phyloP scores from a whole-genome alignment of 2,113 vertebrate species.

The Esox niger region DNA sequence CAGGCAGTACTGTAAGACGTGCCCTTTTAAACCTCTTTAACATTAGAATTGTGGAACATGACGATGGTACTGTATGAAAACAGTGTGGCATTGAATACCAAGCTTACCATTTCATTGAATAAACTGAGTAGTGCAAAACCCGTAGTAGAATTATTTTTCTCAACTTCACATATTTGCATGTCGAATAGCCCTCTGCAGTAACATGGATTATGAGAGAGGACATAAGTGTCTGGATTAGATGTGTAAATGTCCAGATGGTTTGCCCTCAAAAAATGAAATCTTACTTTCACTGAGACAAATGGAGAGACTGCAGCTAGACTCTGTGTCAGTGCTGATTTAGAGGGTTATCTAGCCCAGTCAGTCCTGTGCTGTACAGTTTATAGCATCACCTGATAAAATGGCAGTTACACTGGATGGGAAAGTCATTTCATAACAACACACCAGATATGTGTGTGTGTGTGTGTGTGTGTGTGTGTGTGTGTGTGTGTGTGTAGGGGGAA shows the following conservation, averaged over 20 bases:
- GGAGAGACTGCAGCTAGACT: constrained; percentile 22
- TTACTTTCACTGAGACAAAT: constrained; percentile 40
- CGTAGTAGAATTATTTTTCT: background rate
- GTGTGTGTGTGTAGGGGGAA: no score
- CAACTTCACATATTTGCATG: background rate
- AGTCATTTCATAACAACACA: constrained; percentile 47
- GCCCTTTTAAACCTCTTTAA: constrained; percentile 25
- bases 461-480: no score
- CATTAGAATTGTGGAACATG: background rate
- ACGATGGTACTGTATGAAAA: background rate
- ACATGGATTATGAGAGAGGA: background rate
- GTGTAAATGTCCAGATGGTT: constrained; percentile 33
- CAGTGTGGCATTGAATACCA: background rate
- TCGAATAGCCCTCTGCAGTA: background rate
- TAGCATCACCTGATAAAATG: constrained; percentile 29
- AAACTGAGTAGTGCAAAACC: background rate
- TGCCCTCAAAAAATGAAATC: constrained; percentile 27
- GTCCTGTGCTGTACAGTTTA: constrained; percentile 40
- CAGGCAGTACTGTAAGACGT: constrained; percentile 36
- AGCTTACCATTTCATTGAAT: background rate
- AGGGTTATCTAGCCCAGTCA: constrained; percentile 34
- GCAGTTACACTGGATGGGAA: constrained; percentile 39
- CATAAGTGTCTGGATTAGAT: constrained; percentile 4
- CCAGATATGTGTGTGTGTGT: no score
- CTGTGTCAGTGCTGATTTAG: constrained; percentile 51